phyloP scores from a whole-genome alignment of 2,797 vertebrate species.

The Corythornis leucogaster region DNA sequence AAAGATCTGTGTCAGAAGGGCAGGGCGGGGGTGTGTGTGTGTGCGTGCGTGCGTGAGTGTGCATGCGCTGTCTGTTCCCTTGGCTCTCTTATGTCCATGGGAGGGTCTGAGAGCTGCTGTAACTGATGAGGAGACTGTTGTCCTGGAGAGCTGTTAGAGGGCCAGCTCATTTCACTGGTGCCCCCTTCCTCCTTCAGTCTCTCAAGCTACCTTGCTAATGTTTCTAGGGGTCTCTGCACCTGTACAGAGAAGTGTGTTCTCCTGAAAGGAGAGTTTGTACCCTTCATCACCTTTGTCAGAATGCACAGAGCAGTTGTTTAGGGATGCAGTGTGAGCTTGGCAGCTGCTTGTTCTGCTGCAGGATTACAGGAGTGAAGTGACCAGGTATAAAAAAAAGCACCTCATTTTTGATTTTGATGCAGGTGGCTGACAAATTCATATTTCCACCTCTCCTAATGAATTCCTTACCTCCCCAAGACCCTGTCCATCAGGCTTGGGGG shows the following conservation, averaged over 20 bases:
- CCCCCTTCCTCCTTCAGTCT: neutral
- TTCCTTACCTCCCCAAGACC: neutral
- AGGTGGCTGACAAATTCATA: neutral
- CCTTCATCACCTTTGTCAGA: neutral
- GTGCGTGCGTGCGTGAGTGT: no score
- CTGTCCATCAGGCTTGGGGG: neutral
- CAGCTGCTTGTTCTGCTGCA: neutral
- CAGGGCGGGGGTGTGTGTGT: no score
- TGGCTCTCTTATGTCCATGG: neutral
- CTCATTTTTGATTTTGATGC: neutral
- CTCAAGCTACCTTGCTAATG: neutral
- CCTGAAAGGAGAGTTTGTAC: neutral
- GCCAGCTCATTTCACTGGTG: neutral
- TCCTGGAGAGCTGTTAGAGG: neutral
- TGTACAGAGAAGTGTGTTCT: neutral
- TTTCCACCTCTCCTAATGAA: neutral
- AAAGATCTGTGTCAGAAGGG: neutral
- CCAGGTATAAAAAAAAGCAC: neutral
- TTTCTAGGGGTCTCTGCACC: neutral
- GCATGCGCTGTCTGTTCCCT: neutral
- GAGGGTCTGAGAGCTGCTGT: neutral
- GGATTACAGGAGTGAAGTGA: neutral
- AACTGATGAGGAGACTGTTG: neutral
- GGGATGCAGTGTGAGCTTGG: neutral
- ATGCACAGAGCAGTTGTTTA: neutral